Evolutionary conservation across 2,888 invertebrate species (phyloP), one percentile per base, ranked within the genome.

Genomic region (Myathropa florea): DNA sequence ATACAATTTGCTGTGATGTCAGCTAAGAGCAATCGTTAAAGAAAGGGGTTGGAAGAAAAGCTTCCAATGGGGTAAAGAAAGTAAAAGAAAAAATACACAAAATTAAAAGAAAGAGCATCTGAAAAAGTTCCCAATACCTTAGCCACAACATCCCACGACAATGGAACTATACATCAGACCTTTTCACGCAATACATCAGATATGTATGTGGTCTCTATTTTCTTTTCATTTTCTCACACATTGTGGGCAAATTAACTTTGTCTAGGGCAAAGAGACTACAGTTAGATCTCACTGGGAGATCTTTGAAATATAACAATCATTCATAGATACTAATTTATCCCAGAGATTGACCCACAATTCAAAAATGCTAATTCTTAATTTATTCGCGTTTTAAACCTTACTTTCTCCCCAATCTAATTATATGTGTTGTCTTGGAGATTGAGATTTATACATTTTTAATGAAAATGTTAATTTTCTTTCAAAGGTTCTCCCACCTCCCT

Each of bases 281-380:
- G 63, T 64, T 55, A 72, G 18, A 39, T 64, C 33, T 33, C 72
- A 59, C 30, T 14, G 68, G 14, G 33, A 33, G 33, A 33, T 33
- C 33, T 33, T 33, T 33, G 33, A 68, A 21, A 68, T 68, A 12
- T 14, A 59, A 60, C 14, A n/a, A 63, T 57, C 55, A 18, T 46
- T 57, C 33, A 53, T 36, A 18, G 61, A 55, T 46, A 73, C 55
- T 64, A 73, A 33, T 64, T 3, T 64, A 24, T 64, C 9, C 57
- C 21, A 46, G 18, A 46, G 46, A 30, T 39, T 75, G 65, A 18
- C 36, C 65, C 18, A 65, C 57, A 65, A 57, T 39, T 55, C 36
- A 39, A 57, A 75, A 75, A 75, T 75, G 75, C 30, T 65, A 75
- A 75, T 75, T 75, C 28, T 39, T 75, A 59, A 65, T 59, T 75